These are phyloP conservation scores for Anastatus disparis DNA, from an alignment of 1,140 invertebrate genomes.

Conservation along the genomic window DNA sequence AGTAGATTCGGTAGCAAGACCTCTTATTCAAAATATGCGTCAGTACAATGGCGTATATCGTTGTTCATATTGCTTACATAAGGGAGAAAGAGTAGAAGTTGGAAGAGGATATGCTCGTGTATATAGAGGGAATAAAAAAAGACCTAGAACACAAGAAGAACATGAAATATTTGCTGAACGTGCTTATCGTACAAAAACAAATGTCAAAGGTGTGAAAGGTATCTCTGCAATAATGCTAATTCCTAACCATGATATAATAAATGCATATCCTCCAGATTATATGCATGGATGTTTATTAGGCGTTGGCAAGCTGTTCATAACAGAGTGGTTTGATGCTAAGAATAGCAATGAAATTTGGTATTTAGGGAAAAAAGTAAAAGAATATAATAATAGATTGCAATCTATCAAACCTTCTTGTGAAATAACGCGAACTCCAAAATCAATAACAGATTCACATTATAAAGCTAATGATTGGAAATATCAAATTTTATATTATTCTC, in stretches of 20 bases:
- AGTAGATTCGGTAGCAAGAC: slow-evolving; percentile 38
- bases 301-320: neutral
- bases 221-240: neutral
- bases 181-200: neutral
- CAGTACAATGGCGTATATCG: slow-evolving; percentile 1
- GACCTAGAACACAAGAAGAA: neutral
- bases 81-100: no score
- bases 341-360: neutral
- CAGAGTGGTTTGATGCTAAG: neutral
- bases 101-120: neutral
- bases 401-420: neutral
- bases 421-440: no score
- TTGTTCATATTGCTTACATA: neutral
- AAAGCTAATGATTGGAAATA: neutral
- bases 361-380: neutral
- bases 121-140: neutral
- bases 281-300: neutral
- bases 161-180: no score
- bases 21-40: no score
- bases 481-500: neutral
- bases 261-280: neutral
- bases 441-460: no score
- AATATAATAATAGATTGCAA: neutral
- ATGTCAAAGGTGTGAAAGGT: neutral
- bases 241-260: neutral